Conservation (phyloP, 2,113 vertebrate species). For the Sarotherodon lohbergeri region DNA sequence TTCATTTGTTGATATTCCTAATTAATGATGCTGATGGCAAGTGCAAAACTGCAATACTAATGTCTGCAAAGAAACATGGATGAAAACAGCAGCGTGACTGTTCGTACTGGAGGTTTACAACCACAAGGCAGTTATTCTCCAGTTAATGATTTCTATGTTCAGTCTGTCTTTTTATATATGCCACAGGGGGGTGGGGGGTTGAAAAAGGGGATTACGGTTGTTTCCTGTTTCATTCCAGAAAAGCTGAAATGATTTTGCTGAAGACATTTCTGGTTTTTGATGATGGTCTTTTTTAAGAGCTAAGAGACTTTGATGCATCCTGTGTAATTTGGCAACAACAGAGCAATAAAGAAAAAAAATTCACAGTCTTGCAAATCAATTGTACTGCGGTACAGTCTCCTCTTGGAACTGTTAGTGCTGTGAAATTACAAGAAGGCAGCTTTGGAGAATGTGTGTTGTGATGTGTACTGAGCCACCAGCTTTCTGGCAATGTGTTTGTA, state of each 20-base stretch:
- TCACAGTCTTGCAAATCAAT: neutral
- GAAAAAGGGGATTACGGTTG: neutral
- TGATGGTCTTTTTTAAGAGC: neutral
- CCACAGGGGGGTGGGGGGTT: neutral
- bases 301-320: neutral
- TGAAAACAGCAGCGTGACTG: neutral
- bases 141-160: neutral
- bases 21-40: neutral
- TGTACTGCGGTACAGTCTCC: neutral
- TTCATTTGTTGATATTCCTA: neutral
- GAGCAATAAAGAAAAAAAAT: neutral
- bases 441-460: neutral
- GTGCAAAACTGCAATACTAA: neutral
- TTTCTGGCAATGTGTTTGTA: neutral
- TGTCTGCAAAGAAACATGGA: neutral
- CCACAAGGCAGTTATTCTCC: neutral
- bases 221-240: neutral
- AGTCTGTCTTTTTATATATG: neutral
- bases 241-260: neutral
- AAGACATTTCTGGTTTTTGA: neutral
- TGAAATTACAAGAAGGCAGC: neutral
- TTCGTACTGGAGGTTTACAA: neutral
- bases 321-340: neutral
- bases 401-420: neutral
- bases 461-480: neutral